phyloP scores from a whole-genome alignment of 23 tunicate genomes.

The Corella eumyota region DNA sequence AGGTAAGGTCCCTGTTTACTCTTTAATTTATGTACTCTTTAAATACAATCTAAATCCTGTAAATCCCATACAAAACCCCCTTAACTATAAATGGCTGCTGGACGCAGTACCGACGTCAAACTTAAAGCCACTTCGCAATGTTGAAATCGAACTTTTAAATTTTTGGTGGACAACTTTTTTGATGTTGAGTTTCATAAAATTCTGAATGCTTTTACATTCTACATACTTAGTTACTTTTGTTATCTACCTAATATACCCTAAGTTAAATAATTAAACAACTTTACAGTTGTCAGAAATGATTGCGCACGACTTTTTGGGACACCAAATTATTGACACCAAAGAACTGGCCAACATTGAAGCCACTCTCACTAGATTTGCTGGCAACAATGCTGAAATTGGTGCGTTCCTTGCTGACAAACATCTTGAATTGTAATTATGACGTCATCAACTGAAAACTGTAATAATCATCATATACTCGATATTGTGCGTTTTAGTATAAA shows the following conservation, averaged over 20 bases:
- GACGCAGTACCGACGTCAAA: too few species aligned
- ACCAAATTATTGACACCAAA: slow-evolving; percentile 88
- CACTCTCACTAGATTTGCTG: slow-evolving; percentile 34
- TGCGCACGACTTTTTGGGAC: slow-evolving; percentile 86
- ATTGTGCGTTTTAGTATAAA: not conserved
- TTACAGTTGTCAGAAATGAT: slow-evolving; percentile 87
- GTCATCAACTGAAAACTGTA: not conserved
- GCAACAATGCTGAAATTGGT: slow-evolving; percentile 20
- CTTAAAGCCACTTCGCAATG: too few species aligned
- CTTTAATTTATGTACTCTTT: not conserved
- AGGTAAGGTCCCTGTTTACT: slow-evolving; percentile 11
- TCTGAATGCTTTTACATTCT: too few species aligned
- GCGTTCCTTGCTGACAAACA: slow-evolving; percentile 61
- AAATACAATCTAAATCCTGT: too few species aligned
- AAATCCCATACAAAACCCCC: too few species aligned
- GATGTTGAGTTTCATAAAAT: too few species aligned
- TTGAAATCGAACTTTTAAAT: too few species aligned
- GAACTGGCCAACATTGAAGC: slow-evolving; percentile 63
- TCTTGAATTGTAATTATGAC: slow-evolving; percentile 35
- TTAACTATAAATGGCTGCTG: too few species aligned
- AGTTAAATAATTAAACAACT: too few species aligned
- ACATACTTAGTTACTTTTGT: too few species aligned
- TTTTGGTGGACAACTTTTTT: too few species aligned
- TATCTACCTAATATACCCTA: too few species aligned
- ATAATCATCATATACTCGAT: not conserved